Evolutionary conservation across 2,888 invertebrate genomes (phyloP).

Genomic region (Griposia aprilina): DNA sequence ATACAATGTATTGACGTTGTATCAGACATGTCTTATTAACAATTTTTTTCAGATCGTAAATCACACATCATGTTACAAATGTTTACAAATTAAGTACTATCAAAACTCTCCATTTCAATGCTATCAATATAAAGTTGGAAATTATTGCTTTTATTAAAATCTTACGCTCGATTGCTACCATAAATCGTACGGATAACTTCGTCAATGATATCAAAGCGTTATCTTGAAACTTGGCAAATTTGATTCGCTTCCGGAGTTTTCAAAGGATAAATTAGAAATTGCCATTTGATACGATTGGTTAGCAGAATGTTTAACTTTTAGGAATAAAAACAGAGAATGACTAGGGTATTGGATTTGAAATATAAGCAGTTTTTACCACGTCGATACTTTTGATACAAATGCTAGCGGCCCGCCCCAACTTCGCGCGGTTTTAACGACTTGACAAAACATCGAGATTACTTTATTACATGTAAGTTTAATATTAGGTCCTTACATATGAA

Average conservation of each 20-base stretch:
- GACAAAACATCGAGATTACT: no score
- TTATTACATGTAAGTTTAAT: no score
- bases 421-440: neutral
- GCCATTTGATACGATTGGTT: slow-evolving; percentile 22
- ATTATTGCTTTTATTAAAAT: slow-evolving; percentile 15
- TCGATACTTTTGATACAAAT: no score
- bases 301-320: neutral
- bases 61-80: neutral
- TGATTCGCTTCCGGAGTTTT: slow-evolving; percentile 25
- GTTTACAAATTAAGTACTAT: neutral
- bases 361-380: neutral
- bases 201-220: slow-evolving; percentile 3
- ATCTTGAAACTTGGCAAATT: slow-evolving; percentile 37
- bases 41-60: neutral
- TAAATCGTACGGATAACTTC: slow-evolving; percentile 23
- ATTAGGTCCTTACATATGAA: no score
- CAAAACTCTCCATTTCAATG: neutral
- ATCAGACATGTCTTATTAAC: neutral
- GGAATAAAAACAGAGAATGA: neutral
- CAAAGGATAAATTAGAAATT: slow-evolving; percentile 30
- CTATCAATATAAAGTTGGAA: neutral
- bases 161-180: slow-evolving; percentile 20
- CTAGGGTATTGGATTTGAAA: neutral
- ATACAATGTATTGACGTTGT: no score
- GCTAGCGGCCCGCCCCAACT: neutral